Evolutionary conservation across 2,113 vertebrate species (phyloP), one percentile per base, ranked within the genome.

Genomic region (Coryphaenoides rupestris): DNA sequence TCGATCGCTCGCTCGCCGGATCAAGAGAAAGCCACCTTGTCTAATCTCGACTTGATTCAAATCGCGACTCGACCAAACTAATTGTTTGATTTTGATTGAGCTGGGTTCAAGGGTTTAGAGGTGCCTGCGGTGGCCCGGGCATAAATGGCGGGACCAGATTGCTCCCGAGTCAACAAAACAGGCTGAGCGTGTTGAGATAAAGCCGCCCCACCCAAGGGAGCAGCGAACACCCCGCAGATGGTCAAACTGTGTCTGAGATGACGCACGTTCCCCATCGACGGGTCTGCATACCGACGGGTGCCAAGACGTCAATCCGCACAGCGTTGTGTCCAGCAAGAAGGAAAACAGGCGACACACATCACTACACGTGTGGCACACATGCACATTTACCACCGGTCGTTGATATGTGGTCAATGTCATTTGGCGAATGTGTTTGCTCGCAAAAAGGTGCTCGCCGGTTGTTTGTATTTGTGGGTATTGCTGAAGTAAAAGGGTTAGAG

Each of bases 171-270:
- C 81, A 78, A 84, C 64, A 73, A 61, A 58, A 53, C 58, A 24
- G 63, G 66, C 73, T 62, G 65, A 62, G 65, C 72, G 55, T 52
- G 23, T n/a, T 66, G 67, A 73, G 73, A 56, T 45, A 56, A 19
- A 58, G 40, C 69, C 65, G 69, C 63, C 56, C 2, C 68, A 66
- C 63, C 55, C 40, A 70, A 72, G 71, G 63, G 50, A 9, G 47
- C n/a, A 60, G 23, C 40, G 19, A 70, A 54, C 13, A 24, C 13
- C n/a, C 66, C 15, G 54, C 81, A 87, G 73, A 83, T 86, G 81
- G 78, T 63, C 64, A 73, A 76, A 62, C 58, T n/a, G 5, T 66
- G 70, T 79, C 75, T 49, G 40, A 74, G 62, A 65, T 63, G 69
- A 78, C 0, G 56, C 67, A 61, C 50, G 55, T 21, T n/a, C n/a